Percentiles rank a stretch among this genome's conserved stretches.
Conservation (phyloP, 1,140 invertebrate genomes). For the Vanessa tameamea region DNA sequence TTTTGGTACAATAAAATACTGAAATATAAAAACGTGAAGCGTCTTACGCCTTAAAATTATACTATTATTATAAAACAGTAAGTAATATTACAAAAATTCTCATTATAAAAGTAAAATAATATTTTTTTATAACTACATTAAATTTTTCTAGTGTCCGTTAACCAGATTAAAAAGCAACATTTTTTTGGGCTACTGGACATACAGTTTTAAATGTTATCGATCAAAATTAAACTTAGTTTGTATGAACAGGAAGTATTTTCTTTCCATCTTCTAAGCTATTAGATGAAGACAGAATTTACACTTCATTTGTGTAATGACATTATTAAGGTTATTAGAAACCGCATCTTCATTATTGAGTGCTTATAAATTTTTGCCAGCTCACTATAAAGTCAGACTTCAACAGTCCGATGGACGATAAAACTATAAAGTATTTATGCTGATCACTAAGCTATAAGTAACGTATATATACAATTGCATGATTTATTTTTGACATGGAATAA, state of each 20-base stretch:
- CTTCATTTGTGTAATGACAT: no score
- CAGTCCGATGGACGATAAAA: constrained; percentile 1
- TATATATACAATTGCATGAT: background rate
- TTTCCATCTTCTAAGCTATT: no score
- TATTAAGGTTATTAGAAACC: no score
- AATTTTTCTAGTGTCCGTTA: background rate
- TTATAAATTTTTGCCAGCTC: background rate
- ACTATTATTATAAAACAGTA: constrained; percentile 15
- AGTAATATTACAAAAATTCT: constrained; percentile 8
- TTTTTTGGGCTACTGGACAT: no score
- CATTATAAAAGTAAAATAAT: constrained; percentile 11
- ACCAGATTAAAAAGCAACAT: background rate
- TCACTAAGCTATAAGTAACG: background rate
- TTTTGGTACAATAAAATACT: constrained; percentile 16
- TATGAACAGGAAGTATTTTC: no score
- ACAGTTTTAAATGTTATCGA: no score
- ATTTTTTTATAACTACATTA: background rate
- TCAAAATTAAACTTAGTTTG: no score
- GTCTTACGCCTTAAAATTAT: constrained; percentile 53
- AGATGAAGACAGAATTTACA: no score
- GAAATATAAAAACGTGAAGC: constrained; percentile 41
- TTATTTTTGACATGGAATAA: background rate
- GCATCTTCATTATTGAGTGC: no score
- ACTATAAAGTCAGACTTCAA: background rate
- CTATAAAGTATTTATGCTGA: background rate